Evolutionary conservation across 2,797 vertebrate species (phyloP).

Genomic region (Falco berigora): DNA sequence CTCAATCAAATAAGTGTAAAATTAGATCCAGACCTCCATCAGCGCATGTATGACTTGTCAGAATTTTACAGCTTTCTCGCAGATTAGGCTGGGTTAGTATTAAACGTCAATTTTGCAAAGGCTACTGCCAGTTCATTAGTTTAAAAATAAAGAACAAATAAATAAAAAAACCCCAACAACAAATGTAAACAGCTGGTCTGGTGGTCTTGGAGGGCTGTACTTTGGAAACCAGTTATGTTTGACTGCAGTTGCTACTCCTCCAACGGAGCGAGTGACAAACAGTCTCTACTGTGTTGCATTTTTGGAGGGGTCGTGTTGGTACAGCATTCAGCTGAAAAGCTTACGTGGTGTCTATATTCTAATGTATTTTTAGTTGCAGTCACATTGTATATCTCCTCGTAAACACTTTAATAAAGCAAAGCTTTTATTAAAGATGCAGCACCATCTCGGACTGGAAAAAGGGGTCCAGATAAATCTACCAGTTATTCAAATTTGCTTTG

Average conservation of each 20-base stretch:
- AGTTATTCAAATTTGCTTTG: neutral
- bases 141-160: neutral
- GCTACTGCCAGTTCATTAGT: neutral
- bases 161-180: neutral
- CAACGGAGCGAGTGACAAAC: accelerated
- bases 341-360: neutral
- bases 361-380: neutral
- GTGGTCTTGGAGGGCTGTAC: neutral
- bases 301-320: neutral
- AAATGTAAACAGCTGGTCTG: neutral
- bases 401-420: neutral
- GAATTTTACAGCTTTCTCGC: neutral
- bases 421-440: neutral
- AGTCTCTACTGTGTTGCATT: neutral
- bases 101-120: neutral
- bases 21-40: neutral
- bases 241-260: neutral
- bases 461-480: neutral
- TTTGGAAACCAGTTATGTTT: neutral
- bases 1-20: neutral
- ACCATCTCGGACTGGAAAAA: neutral
- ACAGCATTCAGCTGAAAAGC: neutral
- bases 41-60: neutral
- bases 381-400: neutral
- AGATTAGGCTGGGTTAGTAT: accelerated